phyloP scores from a whole-genome alignment of 2,888 invertebrate species.

The Hirtodrosophila duncani region DNA sequence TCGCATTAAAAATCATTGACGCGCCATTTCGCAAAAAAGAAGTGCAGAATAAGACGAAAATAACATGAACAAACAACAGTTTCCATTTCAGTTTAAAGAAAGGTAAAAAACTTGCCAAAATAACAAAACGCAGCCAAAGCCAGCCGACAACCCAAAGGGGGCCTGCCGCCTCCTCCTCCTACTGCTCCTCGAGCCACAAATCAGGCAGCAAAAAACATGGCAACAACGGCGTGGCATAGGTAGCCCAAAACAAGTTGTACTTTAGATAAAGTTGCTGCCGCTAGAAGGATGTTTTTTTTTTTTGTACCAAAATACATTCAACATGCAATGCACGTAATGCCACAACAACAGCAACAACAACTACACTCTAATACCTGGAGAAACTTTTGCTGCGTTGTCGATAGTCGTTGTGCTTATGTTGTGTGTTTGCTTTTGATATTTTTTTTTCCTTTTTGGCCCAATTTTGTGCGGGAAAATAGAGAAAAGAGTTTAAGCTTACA shows the following conservation, averaged over 20 bases:
- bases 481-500: too few species aligned
- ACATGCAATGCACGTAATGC: slow-evolving; percentile 63
- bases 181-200: too few species aligned
- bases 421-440: too few species aligned
- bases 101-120: slow-evolving; percentile 56
- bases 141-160: too few species aligned
- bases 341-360: slow-evolving; percentile 23
- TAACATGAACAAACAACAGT: slow-evolving; percentile 42
- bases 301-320: slow-evolving; percentile 53
- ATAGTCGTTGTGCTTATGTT: too few species aligned
- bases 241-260: slow-evolving; percentile 54
- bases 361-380: slow-evolving; percentile 8
- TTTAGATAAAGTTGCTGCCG: slow-evolving; percentile 65
- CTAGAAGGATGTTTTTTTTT: slow-evolving; percentile 23
- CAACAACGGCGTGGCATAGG: too few species aligned
- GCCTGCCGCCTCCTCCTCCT: too few species aligned
- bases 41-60: slow-evolving; percentile 7
- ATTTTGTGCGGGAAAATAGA: too few species aligned
- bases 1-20: slow-evolving; percentile 72
- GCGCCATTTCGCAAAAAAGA: slow-evolving; percentile 18
- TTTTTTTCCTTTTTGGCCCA: too few species aligned
- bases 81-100: slow-evolving; percentile 61
- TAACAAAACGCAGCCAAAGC: slow-evolving; percentile 28
- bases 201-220: too few species aligned
- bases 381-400: too few species aligned